phyloP scores from a whole-genome alignment of 2,113 vertebrate genomes.

The Rhinichthys klamathensis region DNA sequence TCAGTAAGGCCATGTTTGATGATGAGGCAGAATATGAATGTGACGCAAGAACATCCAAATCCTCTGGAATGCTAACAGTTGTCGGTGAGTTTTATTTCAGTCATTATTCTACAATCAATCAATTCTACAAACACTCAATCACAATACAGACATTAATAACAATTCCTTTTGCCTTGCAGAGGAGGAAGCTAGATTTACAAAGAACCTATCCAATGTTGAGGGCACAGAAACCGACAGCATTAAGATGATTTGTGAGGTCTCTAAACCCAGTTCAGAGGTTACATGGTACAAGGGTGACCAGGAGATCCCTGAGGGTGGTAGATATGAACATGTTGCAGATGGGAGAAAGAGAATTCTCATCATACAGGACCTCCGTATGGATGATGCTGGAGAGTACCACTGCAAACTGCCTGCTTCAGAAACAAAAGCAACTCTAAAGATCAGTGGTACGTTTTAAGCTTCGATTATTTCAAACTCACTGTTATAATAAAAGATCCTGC shows the following conservation, averaged over 20 bases:
- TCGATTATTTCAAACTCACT: neutral
- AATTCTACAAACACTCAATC: neutral
- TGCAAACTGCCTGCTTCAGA: conserved; percentile 84
- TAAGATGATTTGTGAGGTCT: conserved; percentile 94
- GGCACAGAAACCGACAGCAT: conserved; percentile 92
- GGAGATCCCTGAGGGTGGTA: conserved; percentile 90
- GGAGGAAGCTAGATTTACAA: conserved; percentile 94
- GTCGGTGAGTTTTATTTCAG: conserved; percentile 79
- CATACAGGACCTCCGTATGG: conserved; percentile 85
- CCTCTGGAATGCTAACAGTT: conserved; percentile 92
- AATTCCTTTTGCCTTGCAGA: conserved; percentile 75
- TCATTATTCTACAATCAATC: neutral
- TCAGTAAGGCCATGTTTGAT: conserved; percentile 90
- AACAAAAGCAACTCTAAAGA: conserved; percentile 86
- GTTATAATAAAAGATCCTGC: too few relatives aligned
- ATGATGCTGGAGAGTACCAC: conserved; percentile 86
- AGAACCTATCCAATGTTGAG: conserved; percentile 92
- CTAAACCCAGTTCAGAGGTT: conserved; percentile 89
- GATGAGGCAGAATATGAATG: conserved; percentile 98
- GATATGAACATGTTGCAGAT: conserved; percentile 88
- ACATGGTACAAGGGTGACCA: conserved; percentile 90
- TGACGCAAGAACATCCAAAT: conserved; percentile 89
- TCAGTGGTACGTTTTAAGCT: conserved; percentile 79
- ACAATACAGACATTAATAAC: neutral
- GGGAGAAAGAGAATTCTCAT: conserved; percentile 89